Evolutionary conservation across 2,113 vertebrate species (phyloP).

Genomic region (Lampris incognitus): DNA sequence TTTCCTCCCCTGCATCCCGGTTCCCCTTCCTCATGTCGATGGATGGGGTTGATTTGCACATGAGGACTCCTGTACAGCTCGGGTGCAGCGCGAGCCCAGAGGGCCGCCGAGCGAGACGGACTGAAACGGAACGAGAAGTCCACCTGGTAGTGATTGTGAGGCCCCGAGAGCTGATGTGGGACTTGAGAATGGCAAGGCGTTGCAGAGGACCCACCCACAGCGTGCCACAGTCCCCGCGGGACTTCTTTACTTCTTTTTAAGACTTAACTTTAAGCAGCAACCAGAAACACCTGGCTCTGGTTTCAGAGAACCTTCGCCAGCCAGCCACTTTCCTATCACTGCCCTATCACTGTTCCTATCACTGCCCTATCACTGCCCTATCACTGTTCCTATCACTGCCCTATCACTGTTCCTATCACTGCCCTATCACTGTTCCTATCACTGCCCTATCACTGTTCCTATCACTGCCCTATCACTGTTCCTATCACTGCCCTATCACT

Average conservation of each 20-base stretch:
- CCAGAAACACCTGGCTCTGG: slow-evolving; percentile 61
- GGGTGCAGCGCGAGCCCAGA: slow-evolving; percentile 15
- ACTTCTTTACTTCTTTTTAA: slow-evolving; percentile 43
- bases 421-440: no score
- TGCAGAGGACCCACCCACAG: slow-evolving; percentile 34
- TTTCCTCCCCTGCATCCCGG: background rate
- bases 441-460: no score
- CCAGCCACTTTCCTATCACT: background rate
- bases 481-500: slow-evolving; percentile 1
- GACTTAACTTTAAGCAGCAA: slow-evolving; percentile 46
- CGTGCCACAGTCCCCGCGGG: slow-evolving; percentile 39
- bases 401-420: no score
- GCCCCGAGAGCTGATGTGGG: slow-evolving; percentile 27
- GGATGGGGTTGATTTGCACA: slow-evolving; percentile 48
- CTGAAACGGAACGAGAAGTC: slow-evolving; percentile 23
- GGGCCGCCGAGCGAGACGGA: slow-evolving; percentile 40
- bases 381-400: no score
- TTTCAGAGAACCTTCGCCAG: slow-evolving; percentile 28
- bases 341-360: slow-evolving; percentile 1
- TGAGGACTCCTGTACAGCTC: slow-evolving; percentile 39
- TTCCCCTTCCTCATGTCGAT: slow-evolving; percentile 46
- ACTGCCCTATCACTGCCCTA: no score
- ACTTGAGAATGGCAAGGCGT: slow-evolving; percentile 11
- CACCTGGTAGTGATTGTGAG: slow-evolving; percentile 60
- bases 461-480: no score